Evolutionary conservation across 2,888 invertebrate genomes (phyloP), one percentile per base, ranked within the genome.

Genomic region (Drosophila mercatorum): DNA sequence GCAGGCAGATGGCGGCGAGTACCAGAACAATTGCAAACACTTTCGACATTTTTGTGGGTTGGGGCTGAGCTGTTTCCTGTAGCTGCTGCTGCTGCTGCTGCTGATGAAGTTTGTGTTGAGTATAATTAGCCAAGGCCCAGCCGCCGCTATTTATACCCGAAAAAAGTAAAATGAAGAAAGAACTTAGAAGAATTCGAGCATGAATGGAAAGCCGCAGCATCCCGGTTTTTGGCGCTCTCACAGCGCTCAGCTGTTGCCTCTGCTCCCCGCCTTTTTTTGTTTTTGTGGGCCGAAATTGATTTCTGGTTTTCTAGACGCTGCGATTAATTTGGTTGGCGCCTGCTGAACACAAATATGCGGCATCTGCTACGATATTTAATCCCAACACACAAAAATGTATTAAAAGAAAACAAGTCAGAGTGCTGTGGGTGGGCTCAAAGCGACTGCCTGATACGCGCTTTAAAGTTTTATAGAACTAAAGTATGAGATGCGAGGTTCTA

Each of bases 131-230:
- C 56, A 51, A 41, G 60, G 49, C 43, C 55, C 51, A 68, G 68
- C 66, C 55, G 62, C 73, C 51, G 83, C 77, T 86, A 88, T 88
- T 85, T 86, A 86, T 86, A 88, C 76, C 62, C 38, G 5, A n/a
- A 8, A 40, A 40, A 72, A 51, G 10, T 34, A 51, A 34, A 51
- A 6, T 34, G 31, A 34, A 2, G 34, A 51, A 34, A 34, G 17
- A 47, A 55, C 62, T 26, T 14, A 3, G 12, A 67, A 70, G 65
- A 60, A 38, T 10, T 52, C 46, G 52, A 58, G 65, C 49, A 73
- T 78, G 68, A 73, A 73, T 75, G 72, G 44, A 68, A 78, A 73
- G 72, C 66, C 49, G 34, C 43, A 22, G 38, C 22, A 12, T 38
- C 38, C 53, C 36, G 41, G 28, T 43, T 41, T 41, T 28, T n/a